Base-by-base conservation (phyloP, 2,797 vertebrate species). In the Dermochelys coriacea region DNA sequence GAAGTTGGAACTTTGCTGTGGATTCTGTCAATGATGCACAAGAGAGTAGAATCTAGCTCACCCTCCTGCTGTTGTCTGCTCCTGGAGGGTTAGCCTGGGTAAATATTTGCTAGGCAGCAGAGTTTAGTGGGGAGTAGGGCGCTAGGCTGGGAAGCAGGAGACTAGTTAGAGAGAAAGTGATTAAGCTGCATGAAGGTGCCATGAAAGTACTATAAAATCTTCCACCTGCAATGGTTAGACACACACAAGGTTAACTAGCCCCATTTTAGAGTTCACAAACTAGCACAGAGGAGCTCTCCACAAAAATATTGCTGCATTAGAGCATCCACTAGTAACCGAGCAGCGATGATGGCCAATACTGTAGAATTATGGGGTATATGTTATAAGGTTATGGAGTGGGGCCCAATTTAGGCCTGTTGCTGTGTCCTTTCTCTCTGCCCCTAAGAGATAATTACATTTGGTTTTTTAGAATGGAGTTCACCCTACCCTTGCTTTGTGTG, bases 241-340 rank as follows among this genome's bases (percentile, higher is more conserved):
- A n/a, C n/a, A 57, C 95, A 49, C 49, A 88, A 94, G 89, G 86
- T 85, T n/a, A 80, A 18, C 50, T 0, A 1, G 61, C 88, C 55
- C 47, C 37, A 18, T 89, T 95, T 87, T 68, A 93, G 68, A 87
- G 78, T 94, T 94, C 92, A 71, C 78, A 93, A 94, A 84, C 81
- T 61, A 25, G 5, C 88, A 49, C 29, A 49, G 41, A 15, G 41
- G 45, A 77, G 29, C 16, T 16, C 27, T 31, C 45, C 27, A 29
- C 25, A 49, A 77, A 77, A 77, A 77, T 47, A 75, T 47, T 47
- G 74, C 23, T 77, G 45, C 27, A 81, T 79, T 75, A 8, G 88
- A 91, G 86, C 79, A 86, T 51, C 68, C 31, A 74, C 10, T 41
- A 25, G 10, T 74, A 12, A 25, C 21, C 3, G 10, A 25, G 37